Evolutionary conservation across 2,797 vertebrate genomes (phyloP).

Genomic region (Ceryle rudis): DNA sequence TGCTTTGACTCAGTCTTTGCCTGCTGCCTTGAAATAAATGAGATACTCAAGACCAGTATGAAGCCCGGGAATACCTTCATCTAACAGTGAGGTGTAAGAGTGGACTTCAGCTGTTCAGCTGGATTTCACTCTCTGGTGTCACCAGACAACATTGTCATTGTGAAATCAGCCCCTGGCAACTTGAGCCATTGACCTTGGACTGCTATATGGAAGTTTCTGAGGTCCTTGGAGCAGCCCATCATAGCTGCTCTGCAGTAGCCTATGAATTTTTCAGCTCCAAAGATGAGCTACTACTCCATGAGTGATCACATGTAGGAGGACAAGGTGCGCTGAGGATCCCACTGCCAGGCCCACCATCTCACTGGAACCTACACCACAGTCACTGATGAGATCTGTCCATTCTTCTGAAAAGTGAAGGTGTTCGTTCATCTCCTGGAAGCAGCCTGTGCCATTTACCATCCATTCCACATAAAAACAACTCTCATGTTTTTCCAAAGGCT

Average conservation of each 20-base stretch:
- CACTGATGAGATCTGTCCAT: rapidly evolving
- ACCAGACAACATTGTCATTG: neutral
- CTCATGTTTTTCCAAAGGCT: rapidly evolving
- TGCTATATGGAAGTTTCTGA: rapidly evolving
- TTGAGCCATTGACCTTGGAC: neutral
- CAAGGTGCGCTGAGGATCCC: neutral
- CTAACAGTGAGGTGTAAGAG: neutral
- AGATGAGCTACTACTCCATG: neutral
- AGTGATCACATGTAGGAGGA: rapidly evolving
- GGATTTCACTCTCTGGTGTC: neutral
- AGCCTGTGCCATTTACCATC: neutral
- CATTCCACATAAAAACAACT: neutral
- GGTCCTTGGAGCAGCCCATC: neutral
- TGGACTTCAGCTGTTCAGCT: neutral
- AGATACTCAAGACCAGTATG: rapidly evolving
- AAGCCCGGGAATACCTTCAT: neutral
- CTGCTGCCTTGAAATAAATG: neutral
- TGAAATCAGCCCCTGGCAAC: neutral
- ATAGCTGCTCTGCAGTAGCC: neutral
- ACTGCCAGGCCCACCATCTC: neutral
- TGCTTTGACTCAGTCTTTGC: neutral
- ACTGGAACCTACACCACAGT: neutral
- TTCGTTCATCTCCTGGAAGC: neutral
- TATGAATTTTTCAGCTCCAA: neutral
- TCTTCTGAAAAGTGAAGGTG: neutral